Base-by-base conservation (phyloP, 2,888 invertebrate genomes). In the Drosophila tanythrix region DNA sequence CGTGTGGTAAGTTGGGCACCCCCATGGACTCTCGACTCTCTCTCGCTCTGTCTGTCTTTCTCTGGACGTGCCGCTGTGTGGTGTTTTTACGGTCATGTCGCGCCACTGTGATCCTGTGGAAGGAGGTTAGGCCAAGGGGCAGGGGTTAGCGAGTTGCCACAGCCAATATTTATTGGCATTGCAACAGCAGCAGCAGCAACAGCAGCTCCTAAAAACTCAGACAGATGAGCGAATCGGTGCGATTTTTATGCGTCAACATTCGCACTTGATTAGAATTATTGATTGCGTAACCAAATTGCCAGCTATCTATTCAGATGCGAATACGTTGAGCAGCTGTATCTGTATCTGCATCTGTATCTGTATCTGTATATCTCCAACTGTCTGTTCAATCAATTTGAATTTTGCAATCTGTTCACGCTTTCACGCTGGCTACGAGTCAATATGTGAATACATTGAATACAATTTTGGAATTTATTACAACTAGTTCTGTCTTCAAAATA, bases 211-310 rank as follows among this genome's bases (percentile, higher is more conserved):
- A 70, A 40, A 33, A 71, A 85, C 76, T 67, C 71, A 72, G 70
- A 60, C 84, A 87, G 70, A 71, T 62, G 76, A 70, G 86, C 84
- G 71, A 70, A 76, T 82, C 62, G 65, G 40, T 68, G 79, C 79
- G 67, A 89, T 76, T 88, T 90, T 83, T 78, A 88, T 89, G 88
- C 83, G 70, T 65, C 87, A 73, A 76, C 90, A 90, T 88, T 87
- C 90, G 90, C 88, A 90, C 88, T 90, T 90, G 87, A 88, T 88
- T 90, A 70, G 90, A 90, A 90, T 90, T 88, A 90, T 90, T 88
- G 91, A 88, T 88, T 83, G 91, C 87, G 78, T 71, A 78, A 59
- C 77, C 76, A 78, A 78, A 79, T 71, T 79, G 67, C 64, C 71
- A 70, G 80, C 71, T 76, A 80, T 75, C 80, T 70, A 55, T 79